Conservation (phyloP, 2,797 vertebrate genomes). For the Cottoperca gobio region DNA sequence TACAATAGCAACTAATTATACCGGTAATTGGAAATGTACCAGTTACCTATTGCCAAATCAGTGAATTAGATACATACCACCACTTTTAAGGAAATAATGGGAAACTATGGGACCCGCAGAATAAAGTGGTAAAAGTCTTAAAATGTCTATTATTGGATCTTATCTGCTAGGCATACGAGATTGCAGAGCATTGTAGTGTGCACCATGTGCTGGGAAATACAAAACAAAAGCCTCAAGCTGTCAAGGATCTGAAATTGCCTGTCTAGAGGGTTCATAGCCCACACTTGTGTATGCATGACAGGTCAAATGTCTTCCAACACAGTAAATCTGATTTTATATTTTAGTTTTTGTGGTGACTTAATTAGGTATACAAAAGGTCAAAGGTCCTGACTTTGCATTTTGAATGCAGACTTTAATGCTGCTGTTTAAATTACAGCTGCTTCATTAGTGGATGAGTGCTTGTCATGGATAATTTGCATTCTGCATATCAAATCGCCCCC, state of each 20-base stretch:
- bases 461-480: conserved; percentile 67
- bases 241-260: conserved; percentile 37
- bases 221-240: conserved; percentile 38
- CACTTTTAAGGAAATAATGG: background rate
- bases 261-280: conserved; percentile 18
- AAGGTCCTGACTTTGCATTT: conserved; percentile 51
- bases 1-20: background rate
- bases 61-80: background rate
- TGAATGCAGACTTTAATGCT: conserved; percentile 44
- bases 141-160: conserved; percentile 1
- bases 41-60: background rate
- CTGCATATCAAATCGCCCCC: conserved; percentile 57
- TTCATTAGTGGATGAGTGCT: conserved; percentile 58
- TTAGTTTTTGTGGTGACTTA: conserved; percentile 40
- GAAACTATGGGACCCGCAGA: background rate
- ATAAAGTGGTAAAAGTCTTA: background rate
- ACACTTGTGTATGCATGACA: conserved; percentile 39
- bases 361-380: conserved; percentile 61
- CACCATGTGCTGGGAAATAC: conserved; percentile 19
- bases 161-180: background rate
- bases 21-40: background rate
- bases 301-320: conserved; percentile 42
- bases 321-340: conserved; percentile 38
- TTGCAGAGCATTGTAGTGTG: background rate
- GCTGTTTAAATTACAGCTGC: conserved; percentile 56